Percentiles rank a stretch among this genome's conserved stretches.
Conservation (phyloP, 2,888 invertebrate genomes). For the Dasysyrphus tricinctus region DNA sequence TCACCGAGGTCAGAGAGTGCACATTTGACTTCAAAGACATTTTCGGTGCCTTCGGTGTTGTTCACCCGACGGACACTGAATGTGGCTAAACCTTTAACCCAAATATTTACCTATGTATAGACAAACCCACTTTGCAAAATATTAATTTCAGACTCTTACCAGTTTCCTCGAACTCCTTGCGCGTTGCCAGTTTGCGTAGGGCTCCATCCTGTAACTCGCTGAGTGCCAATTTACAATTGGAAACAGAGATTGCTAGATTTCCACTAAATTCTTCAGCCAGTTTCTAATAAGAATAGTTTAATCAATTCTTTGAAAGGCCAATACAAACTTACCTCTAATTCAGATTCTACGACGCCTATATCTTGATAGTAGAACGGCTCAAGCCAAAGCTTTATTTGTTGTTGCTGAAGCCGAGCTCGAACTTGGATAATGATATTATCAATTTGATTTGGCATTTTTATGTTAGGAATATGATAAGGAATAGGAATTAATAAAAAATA, state of each 20-base stretch:
- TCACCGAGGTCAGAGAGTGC: slow-evolving; percentile 85
- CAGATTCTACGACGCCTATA: slow-evolving; percentile 83
- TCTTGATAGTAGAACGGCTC: slow-evolving; percentile 87
- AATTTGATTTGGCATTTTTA: slow-evolving; percentile 79
- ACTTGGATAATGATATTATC: slow-evolving; percentile 88
- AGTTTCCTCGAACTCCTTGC: slow-evolving; percentile 87
- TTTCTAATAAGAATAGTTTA: slow-evolving; percentile 83
- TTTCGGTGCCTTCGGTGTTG: slow-evolving; percentile 83
- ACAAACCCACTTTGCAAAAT: not conserved
- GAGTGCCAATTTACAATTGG: slow-evolving; percentile 85
- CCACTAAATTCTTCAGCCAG: slow-evolving; percentile 86
- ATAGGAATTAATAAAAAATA: not conserved
- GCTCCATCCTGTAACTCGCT: slow-evolving; percentile 88
- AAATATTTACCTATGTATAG: slow-evolving; percentile 9
- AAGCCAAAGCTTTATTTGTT: slow-evolving; percentile 90
- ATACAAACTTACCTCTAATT: slow-evolving; percentile 79
- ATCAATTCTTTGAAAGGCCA: not conserved
- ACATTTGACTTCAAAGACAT: slow-evolving; percentile 85
- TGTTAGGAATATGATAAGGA: not conserved
- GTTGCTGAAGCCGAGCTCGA: slow-evolving; percentile 87
- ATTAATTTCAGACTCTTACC: slow-evolving; percentile 76
- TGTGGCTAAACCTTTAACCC: slow-evolving; percentile 86
- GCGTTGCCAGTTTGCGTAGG: slow-evolving; percentile 88
- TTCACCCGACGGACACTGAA: slow-evolving; percentile 88
- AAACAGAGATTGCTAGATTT: slow-evolving; percentile 85